phyloP scores from a whole-genome alignment of 2,797 vertebrate species.

The Hydrophis major region DNA sequence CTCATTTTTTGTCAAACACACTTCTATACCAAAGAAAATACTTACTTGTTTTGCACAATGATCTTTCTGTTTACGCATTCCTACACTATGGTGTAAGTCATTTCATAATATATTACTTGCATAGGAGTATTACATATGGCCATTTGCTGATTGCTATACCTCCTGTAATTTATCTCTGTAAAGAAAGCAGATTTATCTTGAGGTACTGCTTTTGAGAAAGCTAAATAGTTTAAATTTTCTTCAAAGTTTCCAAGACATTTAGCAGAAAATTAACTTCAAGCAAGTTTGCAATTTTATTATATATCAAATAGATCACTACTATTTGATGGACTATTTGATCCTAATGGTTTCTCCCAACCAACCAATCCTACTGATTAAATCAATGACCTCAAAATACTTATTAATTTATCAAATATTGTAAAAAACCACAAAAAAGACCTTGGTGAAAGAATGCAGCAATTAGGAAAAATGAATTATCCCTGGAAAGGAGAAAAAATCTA shows the following conservation, averaged over 20 bases:
- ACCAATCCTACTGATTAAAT: background rate
- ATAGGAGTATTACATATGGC: background rate
- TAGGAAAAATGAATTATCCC: background rate
- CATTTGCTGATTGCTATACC: background rate
- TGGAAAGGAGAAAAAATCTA: background rate
- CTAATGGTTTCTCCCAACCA: background rate
- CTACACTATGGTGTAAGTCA: background rate
- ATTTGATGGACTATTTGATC: background rate
- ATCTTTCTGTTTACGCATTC: conserved; percentile 14
- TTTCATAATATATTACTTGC: background rate
- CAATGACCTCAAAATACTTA: background rate
- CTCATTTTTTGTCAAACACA: conserved; percentile 43
- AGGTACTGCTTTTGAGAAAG: background rate
- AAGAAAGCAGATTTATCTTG: background rate
- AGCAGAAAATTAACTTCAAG: background rate
- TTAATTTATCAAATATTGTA: background rate
- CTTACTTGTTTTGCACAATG: background rate
- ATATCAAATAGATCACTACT: background rate
- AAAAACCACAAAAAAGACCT: background rate
- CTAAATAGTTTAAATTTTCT: background rate
- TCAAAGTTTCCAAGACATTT: background rate
- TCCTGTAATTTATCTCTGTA: background rate
- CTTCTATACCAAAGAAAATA: background rate
- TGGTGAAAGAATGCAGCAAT: background rate
- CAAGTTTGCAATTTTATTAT: background rate